Evolutionary conservation across 2,888 invertebrate species (phyloP), one percentile per base, ranked within the genome.

Genomic region (Gandaritis pyraliata): DNA sequence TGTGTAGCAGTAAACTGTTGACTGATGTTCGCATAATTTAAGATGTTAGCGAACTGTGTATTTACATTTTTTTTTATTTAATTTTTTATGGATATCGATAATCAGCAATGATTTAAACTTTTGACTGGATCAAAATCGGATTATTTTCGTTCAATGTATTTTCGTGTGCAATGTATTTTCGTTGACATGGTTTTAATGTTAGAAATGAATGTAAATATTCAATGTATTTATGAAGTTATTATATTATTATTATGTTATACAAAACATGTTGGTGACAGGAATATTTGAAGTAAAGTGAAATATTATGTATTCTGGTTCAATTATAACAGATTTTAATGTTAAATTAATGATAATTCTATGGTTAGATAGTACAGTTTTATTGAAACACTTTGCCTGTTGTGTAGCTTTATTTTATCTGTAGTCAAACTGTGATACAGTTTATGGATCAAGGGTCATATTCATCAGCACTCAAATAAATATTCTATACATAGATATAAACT

Each of bases 91-190:
- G 16, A 60, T 58, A 60, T 63, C 66, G 62, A 62, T 69, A 51
- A 61, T 70, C 71, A 69, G 60, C 47, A 58, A 64, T 62, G 61
- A 65, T 58, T 48, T 33, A 33, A 61, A 65, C 75, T 76, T 84
- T 90, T 90, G 90, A 90, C 90, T 90, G 90, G 90, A 90, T 91
- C 91, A 90, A 89, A 88, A 81, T 81, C 82, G 90, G 88, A 89
- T 89, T 87, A 86, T 74, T 70, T 79, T n/a, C n/a, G 87, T 88
- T 86, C 87, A 87, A 88, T 85, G 84, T 80, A 80, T n/a, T n/a
- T n/a, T n/a, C n/a, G n/a, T n/a, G 87, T 88, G 87, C 87, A 87
- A 88, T 85, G 84, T 80, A 80, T 82, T 75, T 81, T 78, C 76
- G 74, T 78, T 78, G 80, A 80, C 70, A 74, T 69, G 66, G 70